Conservation (phyloP, 2,113 vertebrate species). For the Pedetes capensis region DNA sequence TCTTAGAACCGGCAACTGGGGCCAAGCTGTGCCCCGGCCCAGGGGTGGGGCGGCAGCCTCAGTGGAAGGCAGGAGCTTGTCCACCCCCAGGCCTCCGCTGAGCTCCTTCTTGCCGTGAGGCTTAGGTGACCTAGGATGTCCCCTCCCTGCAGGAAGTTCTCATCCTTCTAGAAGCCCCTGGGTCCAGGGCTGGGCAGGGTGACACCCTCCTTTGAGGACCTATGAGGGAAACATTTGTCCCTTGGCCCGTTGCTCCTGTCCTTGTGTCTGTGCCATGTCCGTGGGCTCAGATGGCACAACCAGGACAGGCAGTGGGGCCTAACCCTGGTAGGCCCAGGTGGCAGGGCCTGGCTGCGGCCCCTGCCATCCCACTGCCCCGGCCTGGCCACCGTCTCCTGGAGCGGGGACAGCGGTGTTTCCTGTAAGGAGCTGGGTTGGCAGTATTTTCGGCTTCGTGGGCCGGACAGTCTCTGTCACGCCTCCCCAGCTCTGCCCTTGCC, state of each 20-base stretch:
- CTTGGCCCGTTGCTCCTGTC: not conserved
- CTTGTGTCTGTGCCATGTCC: not conserved
- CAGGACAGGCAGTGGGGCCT: not conserved
- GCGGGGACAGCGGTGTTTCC: not conserved
- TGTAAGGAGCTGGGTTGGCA: not conserved
- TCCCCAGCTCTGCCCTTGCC: rapidly evolving
- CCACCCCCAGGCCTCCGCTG: rapidly evolving
- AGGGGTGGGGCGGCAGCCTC: not conserved
- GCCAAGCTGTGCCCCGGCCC: not conserved
- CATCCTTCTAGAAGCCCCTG: rapidly evolving
- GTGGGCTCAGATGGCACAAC: not conserved
- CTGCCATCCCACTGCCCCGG: not conserved
- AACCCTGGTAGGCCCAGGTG: rapidly evolving
- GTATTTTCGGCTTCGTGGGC: not conserved
- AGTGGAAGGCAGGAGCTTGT: not conserved
- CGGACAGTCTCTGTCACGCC: not conserved
- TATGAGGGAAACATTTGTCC: not conserved
- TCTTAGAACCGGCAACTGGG: rapidly evolving
- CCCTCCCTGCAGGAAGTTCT: not conserved
- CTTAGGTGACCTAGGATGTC: not conserved
- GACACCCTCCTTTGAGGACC: not conserved
- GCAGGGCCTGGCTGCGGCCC: not conserved
- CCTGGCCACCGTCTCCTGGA: no score
- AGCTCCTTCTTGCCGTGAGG: not conserved
- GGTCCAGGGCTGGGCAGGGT: not conserved